Evolutionary conservation across 2,888 invertebrate species (phyloP).

Genomic region (Phyllotreta striolata): DNA sequence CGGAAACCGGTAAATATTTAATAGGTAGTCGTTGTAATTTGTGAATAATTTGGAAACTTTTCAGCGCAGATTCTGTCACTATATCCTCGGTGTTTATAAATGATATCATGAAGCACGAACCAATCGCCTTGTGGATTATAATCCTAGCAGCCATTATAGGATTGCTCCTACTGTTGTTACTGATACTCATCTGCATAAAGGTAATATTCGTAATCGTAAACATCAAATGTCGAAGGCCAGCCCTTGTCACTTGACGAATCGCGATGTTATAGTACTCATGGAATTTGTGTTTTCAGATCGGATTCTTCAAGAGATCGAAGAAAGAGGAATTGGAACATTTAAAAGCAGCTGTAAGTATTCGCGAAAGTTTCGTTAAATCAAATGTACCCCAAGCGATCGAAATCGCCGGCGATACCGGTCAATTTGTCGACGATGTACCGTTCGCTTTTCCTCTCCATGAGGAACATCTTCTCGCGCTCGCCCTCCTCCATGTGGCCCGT

Average conservation of each 20-base stretch:
- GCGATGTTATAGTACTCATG: too few species aligned
- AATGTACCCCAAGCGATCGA: slow-evolving; percentile 27
- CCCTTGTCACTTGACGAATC: too few species aligned
- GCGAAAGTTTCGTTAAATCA: not conserved
- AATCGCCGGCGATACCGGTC: slow-evolving; percentile 28
- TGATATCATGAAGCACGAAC: slow-evolving; percentile 46
- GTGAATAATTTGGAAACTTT: slow-evolving; percentile 14
- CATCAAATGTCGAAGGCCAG: too few species aligned
- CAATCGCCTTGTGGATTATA: slow-evolving; percentile 61
- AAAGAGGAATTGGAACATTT: slow-evolving; percentile 63
- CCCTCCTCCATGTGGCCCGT: slow-evolving; percentile 20
- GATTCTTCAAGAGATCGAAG: slow-evolving; percentile 63
- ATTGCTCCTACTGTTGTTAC: slow-evolving; percentile 58
- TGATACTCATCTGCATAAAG: slow-evolving; percentile 57
- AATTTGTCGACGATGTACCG: slow-evolving; percentile 16
- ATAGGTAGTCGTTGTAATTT: not conserved
- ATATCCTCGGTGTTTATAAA: slow-evolving; percentile 59
- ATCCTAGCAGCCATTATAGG: slow-evolving; percentile 61
- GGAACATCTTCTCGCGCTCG: slow-evolving; percentile 27
- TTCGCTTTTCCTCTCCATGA: slow-evolving; percentile 27
- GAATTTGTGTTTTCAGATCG: too few species aligned
- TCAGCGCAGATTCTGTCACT: slow-evolving; percentile 47
- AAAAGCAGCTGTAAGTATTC: slow-evolving; percentile 52
- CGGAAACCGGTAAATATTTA: slow-evolving; percentile 34
- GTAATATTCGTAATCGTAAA: too few species aligned